Evolutionary conservation across 2,888 invertebrate genomes (phyloP).

Genomic region (Mesodorylaimus sp.): DNA sequence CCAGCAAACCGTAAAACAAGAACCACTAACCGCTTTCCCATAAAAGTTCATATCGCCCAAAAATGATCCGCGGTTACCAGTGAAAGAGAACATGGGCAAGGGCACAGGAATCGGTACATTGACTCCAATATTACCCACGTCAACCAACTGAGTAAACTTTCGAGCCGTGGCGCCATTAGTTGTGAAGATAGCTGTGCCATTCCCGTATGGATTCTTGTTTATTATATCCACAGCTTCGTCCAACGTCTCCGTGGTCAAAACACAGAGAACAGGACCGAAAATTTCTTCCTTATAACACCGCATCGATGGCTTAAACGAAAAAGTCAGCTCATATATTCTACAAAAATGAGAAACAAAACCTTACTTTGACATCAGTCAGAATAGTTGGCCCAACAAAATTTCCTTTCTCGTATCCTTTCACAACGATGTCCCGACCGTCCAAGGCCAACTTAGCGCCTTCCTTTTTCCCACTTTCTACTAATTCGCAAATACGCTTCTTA

Average conservation of each 20-base stretch:
- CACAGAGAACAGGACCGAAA: slow-evolving; percentile 85
- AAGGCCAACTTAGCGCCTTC: slow-evolving; percentile 70
- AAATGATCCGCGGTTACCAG: slow-evolving; percentile 86
- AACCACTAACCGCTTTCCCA: slow-evolving; percentile 66
- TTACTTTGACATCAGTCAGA: slow-evolving; percentile 56
- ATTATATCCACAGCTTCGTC: slow-evolving; percentile 83
- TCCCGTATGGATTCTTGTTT: slow-evolving; percentile 86
- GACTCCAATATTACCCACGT: slow-evolving; percentile 85
- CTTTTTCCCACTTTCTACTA: slow-evolving; percentile 51
- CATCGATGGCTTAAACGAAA: slow-evolving; percentile 50
- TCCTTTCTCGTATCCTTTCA: slow-evolving; percentile 74
- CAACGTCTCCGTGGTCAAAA: slow-evolving; percentile 64
- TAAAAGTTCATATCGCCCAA: slow-evolving; percentile 91
- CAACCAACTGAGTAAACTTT: slow-evolving; percentile 72
- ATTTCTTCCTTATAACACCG: slow-evolving; percentile 91
- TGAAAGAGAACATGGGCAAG: slow-evolving; percentile 97
- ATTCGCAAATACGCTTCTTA: slow-evolving; percentile 54
- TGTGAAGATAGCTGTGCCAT: slow-evolving; percentile 95
- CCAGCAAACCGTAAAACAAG: neutral
- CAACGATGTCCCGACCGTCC: slow-evolving; percentile 65
- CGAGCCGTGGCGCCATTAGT: slow-evolving; percentile 88
- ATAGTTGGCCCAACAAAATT: slow-evolving; percentile 96
- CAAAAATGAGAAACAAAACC: no score
- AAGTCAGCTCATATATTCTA: no score
- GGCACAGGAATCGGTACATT: slow-evolving; percentile 98